phyloP scores from a whole-genome alignment of 2,797 vertebrate species.

The Dromococcyx pavoninus region DNA sequence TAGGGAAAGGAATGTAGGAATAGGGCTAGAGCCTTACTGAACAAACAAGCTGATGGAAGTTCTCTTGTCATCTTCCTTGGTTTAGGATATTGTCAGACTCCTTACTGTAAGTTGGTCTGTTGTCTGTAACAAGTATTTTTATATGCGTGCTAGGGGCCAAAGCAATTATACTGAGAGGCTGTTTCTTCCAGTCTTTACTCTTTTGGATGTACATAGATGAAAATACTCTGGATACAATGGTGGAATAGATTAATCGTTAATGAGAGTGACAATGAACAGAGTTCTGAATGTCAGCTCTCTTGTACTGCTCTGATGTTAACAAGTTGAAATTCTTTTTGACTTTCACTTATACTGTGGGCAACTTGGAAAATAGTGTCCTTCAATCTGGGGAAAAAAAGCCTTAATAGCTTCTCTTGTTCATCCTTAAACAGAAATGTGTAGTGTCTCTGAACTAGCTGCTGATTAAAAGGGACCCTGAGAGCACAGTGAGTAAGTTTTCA shows the following conservation, averaged over 20 bases:
- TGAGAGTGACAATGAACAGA: background rate
- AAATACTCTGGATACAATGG: background rate
- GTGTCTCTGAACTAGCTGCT: background rate
- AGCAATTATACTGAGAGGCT: background rate
- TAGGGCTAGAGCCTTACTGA: background rate
- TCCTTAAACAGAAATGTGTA: background rate
- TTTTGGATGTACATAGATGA: background rate
- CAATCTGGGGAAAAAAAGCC: background rate
- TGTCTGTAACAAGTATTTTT: background rate
- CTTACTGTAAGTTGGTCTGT: background rate
- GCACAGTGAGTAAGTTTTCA: background rate
- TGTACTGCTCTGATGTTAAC: background rate
- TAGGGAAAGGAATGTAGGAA: background rate
- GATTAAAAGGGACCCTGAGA: background rate
- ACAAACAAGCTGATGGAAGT: background rate
- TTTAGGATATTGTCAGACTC: background rate
- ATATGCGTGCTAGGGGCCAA: fast-evolving
- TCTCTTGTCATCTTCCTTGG: background rate
- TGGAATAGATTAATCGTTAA: background rate
- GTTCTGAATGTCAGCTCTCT: background rate
- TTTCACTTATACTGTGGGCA: background rate
- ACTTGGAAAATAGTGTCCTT: background rate
- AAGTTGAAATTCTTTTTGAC: background rate
- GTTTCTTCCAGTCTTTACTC: background rate
- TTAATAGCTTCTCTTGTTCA: background rate